Evolutionary conservation across 2,888 invertebrate genomes (phyloP), one percentile per base, ranked within the genome.

Genomic region (Celastrina argiolus): DNA sequence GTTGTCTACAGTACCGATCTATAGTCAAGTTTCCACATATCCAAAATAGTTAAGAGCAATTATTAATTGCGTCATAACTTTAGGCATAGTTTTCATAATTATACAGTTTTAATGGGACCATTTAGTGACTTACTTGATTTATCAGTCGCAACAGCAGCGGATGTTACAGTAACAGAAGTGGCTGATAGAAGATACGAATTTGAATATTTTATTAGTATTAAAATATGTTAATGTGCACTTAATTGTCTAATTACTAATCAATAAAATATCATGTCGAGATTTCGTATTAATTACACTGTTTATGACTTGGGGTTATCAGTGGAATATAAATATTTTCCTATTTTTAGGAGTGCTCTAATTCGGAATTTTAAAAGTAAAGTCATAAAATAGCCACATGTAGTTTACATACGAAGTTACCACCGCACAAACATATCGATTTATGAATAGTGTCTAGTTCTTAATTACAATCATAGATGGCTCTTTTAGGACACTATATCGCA

Each of bases 191-290:
- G 34, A 31, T 34, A 59, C 16, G 26, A 22, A 59, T 59, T 59
- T 34, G 16, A 34, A 59, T 59, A 59, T 59, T 59, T 59, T 59
- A 59, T 59, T 59, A 34, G 34, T 34, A 16, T 59, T 59, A 10
- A 59, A 26, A 34, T 59, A 59, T 59, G 16, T 6, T 59, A 59
- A 59, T 16, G 31, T 34, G 34, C 59, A 31, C 59, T 34, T 31
- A 31, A 59, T 59, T 59, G 59, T 59, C 16, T 59, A 34, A 59
- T 31, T 59, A 59, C 16, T 59, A 34, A 59, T 31, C 34, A 59
- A 59, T 59, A 31, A 34, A 59, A 59, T 16, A 34, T 31, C 34
- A 16, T 31, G 18, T 59, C 59, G 5, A 34, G 34, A 34, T 31
- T 59, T 59, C n/a, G 16, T 59, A 18, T 59, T 59, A 34, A 51